Conservation (phyloP, 2,888 invertebrate genomes). For the Drosophila anomelani region DNA sequence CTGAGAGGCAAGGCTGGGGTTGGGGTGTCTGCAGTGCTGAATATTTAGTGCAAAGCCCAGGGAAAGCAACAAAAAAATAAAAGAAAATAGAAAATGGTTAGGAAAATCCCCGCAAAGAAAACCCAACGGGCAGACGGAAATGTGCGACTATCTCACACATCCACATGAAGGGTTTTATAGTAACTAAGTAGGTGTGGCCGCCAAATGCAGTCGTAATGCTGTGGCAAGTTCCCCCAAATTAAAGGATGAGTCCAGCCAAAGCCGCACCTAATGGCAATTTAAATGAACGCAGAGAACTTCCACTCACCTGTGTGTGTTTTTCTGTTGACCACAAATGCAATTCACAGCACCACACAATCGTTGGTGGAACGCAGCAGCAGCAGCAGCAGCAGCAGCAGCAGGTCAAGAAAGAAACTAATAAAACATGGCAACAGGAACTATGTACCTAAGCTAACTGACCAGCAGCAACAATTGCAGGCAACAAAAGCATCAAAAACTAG, state of each 20-base stretch:
- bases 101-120: slow-evolving; percentile 49
- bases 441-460: slow-evolving; percentile 53
- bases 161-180: not conserved
- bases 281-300: slow-evolving; percentile 50
- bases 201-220: slow-evolving; percentile 58
- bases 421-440: slow-evolving; percentile 49
- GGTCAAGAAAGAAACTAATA: slow-evolving; percentile 59
- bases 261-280: slow-evolving; percentile 71
- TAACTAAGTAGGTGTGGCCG: slow-evolving; percentile 14
- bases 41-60: slow-evolving; percentile 66
- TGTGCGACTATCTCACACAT: slow-evolving; percentile 39
- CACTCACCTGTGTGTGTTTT: slow-evolving; percentile 17
- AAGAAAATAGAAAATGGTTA: slow-evolving; percentile 14
- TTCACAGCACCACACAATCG: slow-evolving; percentile 76
- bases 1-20: slow-evolving; percentile 35
- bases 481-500: not conserved
- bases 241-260: slow-evolving; percentile 42
- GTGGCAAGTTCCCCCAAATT: slow-evolving; percentile 45
- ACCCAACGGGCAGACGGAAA: slow-evolving; percentile 54
- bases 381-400: slow-evolving; percentile 40
- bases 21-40: slow-evolving; percentile 52
- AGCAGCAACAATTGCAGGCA: slow-evolving; percentile 2
- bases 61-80: not conserved
- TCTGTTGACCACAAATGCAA: slow-evolving; percentile 78
- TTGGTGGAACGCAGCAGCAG: slow-evolving; percentile 57